Evolutionary conservation across 2,888 invertebrate genomes (phyloP).

Genomic region (Atethmia centrago): DNA sequence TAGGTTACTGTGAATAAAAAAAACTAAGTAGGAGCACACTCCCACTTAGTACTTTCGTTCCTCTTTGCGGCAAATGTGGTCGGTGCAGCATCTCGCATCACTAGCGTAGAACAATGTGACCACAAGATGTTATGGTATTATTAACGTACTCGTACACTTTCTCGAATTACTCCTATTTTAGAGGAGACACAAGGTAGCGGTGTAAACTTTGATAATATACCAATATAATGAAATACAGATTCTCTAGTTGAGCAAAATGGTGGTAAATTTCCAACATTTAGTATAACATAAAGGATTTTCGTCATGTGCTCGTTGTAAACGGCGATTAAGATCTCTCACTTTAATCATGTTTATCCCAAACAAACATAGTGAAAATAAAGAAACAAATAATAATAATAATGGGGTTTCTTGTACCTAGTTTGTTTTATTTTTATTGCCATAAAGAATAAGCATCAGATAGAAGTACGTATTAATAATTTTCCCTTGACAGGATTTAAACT

Average conservation of each 20-base stretch:
- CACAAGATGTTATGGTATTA: neutral
- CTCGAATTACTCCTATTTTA: neutral
- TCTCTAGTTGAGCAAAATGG: neutral
- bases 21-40: too few species aligned
- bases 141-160: too few species aligned
- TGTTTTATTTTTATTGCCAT: neutral
- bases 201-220: neutral
- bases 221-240: neutral
- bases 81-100: neutral
- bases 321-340: constrained; percentile 14
- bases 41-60: neutral
- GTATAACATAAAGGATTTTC: neutral
- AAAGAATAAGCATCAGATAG: too few species aligned
- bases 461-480: neutral
- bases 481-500: neutral
- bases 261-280: neutral
- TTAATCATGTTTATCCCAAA: constrained; percentile 1
- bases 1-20: neutral
- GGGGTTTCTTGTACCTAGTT: neutral
- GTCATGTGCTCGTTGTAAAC: constrained; percentile 14
- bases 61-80: neutral
- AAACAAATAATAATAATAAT: constrained; percentile 1
- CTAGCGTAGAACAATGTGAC: neutral
- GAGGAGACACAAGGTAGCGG: neutral
- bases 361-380: neutral